Evolutionary conservation across 2,797 vertebrate genomes (phyloP).

Genomic region (Sternarchorhynchus goeldii): DNA sequence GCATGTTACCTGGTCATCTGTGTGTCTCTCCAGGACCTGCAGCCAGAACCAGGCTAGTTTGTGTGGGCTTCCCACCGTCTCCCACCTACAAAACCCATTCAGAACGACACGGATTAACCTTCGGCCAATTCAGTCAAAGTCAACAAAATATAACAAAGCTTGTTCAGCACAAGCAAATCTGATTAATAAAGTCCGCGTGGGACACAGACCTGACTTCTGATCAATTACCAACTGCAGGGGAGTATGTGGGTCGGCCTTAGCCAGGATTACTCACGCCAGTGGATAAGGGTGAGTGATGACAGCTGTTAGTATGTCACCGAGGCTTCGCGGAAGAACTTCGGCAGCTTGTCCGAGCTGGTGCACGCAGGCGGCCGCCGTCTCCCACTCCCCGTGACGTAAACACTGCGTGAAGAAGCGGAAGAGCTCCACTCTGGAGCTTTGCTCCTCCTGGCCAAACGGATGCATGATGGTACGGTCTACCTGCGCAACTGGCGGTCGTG

Average conservation of each 20-base stretch:
- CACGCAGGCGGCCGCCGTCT: constrained; percentile 86
- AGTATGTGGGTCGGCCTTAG: background rate
- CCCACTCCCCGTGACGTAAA: constrained; percentile 85
- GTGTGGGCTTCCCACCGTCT: constrained; percentile 79
- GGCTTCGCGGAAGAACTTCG: constrained; percentile 67
- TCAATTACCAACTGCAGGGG: background rate
- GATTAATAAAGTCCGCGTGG: background rate
- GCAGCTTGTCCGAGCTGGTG: constrained; percentile 78
- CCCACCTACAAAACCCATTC: constrained; percentile 69
- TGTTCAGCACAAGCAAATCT: background rate
- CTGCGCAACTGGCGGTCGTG: constrained; percentile 18
- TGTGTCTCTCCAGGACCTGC: constrained; percentile 86
- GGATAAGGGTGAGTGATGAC: constrained; percentile 79
- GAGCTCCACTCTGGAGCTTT: constrained; percentile 80
- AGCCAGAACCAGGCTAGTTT: constrained; percentile 93
- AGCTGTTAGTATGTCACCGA: constrained; percentile 80
- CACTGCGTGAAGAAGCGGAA: constrained; percentile 86
- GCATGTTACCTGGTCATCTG: constrained; percentile 77
- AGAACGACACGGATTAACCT: background rate
- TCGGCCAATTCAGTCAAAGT: too few species aligned
- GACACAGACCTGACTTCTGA: too few species aligned
- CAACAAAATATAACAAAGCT: background rate
- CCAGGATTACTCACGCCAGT: constrained; percentile 74
- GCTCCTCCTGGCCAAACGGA: constrained; percentile 83
- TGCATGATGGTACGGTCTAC: constrained; percentile 68